Conservation (phyloP, 2,888 invertebrate species). For the Sesamia inferens region DNA sequence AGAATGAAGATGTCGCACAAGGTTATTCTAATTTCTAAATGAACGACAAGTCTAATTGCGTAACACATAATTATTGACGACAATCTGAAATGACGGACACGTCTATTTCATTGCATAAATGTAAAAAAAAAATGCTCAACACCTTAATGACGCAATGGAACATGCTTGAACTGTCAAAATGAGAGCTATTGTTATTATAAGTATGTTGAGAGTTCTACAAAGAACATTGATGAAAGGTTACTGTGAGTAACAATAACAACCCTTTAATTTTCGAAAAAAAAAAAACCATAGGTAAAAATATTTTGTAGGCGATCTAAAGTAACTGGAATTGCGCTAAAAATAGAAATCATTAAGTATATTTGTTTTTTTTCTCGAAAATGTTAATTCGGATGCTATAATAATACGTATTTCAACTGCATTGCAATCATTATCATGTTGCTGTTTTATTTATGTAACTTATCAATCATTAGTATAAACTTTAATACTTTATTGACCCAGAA, state of each 20-base stretch:
- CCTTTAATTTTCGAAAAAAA: not conserved
- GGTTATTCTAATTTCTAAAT: not conserved
- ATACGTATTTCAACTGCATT: not conserved
- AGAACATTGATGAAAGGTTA: not conserved
- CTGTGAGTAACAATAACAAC: not conserved
- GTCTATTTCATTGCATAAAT: not conserved
- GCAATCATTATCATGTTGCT: slow-evolving; percentile 19
- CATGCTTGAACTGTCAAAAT: not conserved
- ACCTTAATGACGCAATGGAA: not conserved
- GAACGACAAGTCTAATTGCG: not conserved
- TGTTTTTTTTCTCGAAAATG: not conserved
- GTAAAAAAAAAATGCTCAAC: not conserved
- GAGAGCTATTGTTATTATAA: not conserved
- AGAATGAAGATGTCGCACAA: slow-evolving; percentile 13
- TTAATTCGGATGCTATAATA: not conserved
- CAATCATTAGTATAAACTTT: slow-evolving; percentile 34
- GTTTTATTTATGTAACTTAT: slow-evolving; percentile 31
- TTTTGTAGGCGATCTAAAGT: not conserved
- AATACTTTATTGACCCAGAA: slow-evolving; percentile 29
- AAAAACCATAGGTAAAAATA: not conserved
- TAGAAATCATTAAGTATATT: too few relatives aligned
- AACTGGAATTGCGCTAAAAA: not conserved
- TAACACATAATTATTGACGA: not conserved
- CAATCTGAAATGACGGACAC: not conserved
- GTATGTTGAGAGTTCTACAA: not conserved